These are phyloP conservation scores for Enteromius argenteus DNA, from an alignment of 2,797 vertebrate species.

Conservation along the genomic window DNA sequence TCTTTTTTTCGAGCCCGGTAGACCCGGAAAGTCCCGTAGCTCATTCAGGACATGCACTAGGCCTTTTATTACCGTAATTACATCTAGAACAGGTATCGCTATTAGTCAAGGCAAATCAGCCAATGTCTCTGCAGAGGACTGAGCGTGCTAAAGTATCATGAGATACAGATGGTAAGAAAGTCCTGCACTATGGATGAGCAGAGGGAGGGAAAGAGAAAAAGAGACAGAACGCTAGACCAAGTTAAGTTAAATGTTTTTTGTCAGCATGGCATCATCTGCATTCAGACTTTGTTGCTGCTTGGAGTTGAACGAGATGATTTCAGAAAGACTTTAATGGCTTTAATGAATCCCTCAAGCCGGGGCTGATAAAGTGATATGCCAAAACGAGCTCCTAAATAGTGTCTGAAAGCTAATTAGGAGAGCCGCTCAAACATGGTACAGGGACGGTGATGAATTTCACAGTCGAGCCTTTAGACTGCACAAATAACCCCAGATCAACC, in stretches of 20 bases:
- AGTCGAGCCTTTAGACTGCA: conserved; percentile 13
- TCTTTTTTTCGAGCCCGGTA: too few relatives aligned
- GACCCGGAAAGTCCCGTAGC: too few relatives aligned
- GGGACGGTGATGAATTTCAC: conserved; percentile 35
- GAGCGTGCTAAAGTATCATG: neutral
- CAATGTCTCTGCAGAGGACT: conserved; percentile 1
- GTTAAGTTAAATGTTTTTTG: conserved; percentile 29
- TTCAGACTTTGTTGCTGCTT: conserved; percentile 12
- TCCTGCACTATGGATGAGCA: conserved; percentile 14
- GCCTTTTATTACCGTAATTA: too few relatives aligned
- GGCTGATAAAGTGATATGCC: conserved; percentile 24
- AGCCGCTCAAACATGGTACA: conserved; percentile 13
- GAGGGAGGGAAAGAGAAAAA: conserved; percentile 13
- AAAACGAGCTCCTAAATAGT: conserved; percentile 48
- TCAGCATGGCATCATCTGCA: conserved; percentile 30
- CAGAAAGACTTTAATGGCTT: conserved; percentile 36
- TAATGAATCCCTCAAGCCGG: conserved; percentile 49
- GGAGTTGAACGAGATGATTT: conserved; percentile 35
- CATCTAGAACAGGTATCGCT: neutral
- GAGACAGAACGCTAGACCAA: neutral
- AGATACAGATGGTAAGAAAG: conserved; percentile 27
- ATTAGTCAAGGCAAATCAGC: conserved; percentile 33
- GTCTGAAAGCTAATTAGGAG: conserved; percentile 56
- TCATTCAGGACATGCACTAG: too few relatives aligned
- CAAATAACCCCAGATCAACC: conserved; percentile 35